Evolutionary conservation across 1,140 invertebrate species (phyloP).

Genomic region (Anoplolepis gracilipes): DNA sequence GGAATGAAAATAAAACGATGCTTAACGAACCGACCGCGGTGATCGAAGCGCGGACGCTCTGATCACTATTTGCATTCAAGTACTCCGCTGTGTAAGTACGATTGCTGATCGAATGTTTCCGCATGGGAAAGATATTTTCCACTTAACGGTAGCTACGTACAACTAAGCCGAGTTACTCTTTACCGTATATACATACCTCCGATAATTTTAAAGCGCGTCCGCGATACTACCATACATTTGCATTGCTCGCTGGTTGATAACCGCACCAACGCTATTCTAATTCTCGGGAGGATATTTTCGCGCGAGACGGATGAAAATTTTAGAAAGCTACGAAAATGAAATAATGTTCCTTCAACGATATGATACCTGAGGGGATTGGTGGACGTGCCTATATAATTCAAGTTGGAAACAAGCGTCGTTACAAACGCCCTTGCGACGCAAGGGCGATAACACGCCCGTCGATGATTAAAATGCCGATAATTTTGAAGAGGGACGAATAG

Average conservation of each 20-base stretch:
- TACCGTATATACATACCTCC: too few species aligned
- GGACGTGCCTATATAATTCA: neutral
- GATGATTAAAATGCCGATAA: constrained; percentile 40
- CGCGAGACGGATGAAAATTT: neutral
- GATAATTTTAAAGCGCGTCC: neutral
- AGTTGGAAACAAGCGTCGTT: neutral
- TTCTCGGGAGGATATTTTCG: neutral
- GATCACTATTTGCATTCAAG: constrained; percentile 51
- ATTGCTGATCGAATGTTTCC: constrained; percentile 35
- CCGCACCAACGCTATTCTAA: neutral
- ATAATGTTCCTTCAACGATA: constrained; percentile 16
- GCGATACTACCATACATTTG: neutral
- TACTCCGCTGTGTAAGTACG: constrained; percentile 10
- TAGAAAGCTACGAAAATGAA: constrained; percentile 23
- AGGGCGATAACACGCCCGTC: neutral
- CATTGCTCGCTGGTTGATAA: neutral
- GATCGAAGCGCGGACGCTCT: constrained; percentile 2
- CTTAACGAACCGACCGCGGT: constrained; percentile 46
- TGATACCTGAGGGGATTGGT: neutral
- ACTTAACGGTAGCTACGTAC: neutral
- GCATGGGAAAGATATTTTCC: constrained; percentile 36
- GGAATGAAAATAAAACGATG: constrained; percentile 41
- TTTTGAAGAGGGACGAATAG: neutral
- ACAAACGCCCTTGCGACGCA: neutral
- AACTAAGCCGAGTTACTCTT: too few species aligned